Base-by-base conservation (phyloP, 2,113 vertebrate species). In the Conger conger region DNA sequence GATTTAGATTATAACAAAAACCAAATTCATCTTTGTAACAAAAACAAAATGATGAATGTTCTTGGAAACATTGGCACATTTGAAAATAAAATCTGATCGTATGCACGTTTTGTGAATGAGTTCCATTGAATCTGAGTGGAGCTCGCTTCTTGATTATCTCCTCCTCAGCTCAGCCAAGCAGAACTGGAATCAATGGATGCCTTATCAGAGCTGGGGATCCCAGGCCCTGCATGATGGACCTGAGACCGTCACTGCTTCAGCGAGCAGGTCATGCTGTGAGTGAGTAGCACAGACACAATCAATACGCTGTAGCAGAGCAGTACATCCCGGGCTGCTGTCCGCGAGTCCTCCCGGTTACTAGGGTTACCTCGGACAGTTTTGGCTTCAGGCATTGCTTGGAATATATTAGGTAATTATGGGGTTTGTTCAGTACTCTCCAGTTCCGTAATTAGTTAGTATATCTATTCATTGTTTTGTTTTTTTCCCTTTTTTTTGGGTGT, bases 161-260 rank as follows among this genome's bases (percentile, higher is more conserved):
- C 57, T 86, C 83, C 42, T 86, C 68, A 38, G 82, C 89, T 83
- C 81, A 85, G 90, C 84, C 87, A 60, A 91, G 87, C 91, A 94
- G 92, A 88, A 82, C 87, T 91, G 86, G 91, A 94, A 92, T 93
- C 88, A 93, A 88, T 83, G 85, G 90, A 85, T 82, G 78, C 88
- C 89, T 87, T 87, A 63, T 87, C 81, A 86, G 35, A 84, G 79
- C 86, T 83, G 23, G 73, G 83, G 81, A 87, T 81, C 79, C 86
- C 57, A 86, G 87, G 88, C 88, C 85, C 85, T 84, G 89, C 83
- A 90, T 84, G 78, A 90, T 87, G 60, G n/a, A 92, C 86, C 50
- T 86, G 88, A 87, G 82, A 91, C 15, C 27, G 80, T 73, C 53
- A 76, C 86, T 60, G 60, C 88, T 83, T 89, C 84, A 84, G 76